Evolutionary conservation across 2,113 vertebrate species (phyloP), one percentile per base, ranked within the genome.

Genomic region (Gallinago media): DNA sequence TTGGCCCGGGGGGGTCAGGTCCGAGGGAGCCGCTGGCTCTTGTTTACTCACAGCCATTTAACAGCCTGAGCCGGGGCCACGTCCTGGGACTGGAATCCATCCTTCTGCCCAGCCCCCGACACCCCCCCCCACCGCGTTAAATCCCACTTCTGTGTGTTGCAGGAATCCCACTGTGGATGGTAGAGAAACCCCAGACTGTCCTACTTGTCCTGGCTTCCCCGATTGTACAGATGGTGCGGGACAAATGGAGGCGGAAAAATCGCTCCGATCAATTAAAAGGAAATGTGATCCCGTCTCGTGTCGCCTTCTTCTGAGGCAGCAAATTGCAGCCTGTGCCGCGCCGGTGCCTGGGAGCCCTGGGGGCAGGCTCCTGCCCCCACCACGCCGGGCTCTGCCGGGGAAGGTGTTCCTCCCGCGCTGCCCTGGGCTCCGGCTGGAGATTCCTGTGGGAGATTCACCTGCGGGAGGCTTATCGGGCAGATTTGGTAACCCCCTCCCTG

Each of bases 191-290:
- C 73, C 94, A 32, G 78, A 1, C 52, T 31, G 87, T 49, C 58
- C 56, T 59, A 7, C 54, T 85, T 63, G 87, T 59, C 76, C 56
- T 67, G 65, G 65, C 83, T 91, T 67, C 46, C 88, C 84, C 4
- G 4, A 4, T 50, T 49, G 91, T 91, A 73, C 91, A 95, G 96
- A 80, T 90, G 85, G 74, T 44, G 31, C 2, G 27, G 91, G 86
- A 74, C 73, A 44, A 81, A 76, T 4, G 81, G 94, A 94, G 70
- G 58, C 1, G 8, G 50, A 85, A 77, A 46, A 47, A 71, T 47
- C 6, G 23, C 80, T 65, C 36, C 31, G 82, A 77, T 90, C 47
- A 36, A 97, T 96, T 96, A 97, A 97, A 97, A 85, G 86, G 89
- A 93, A 88, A 70, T 40, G 74, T 74, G 42, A 68, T 56, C 91